Percentiles rank a stretch among this genome's conserved stretches.
These are phyloP conservation scores for Helicoverpa zea DNA, from an alignment of 1,140 invertebrate species.

Conservation along the genomic window DNA sequence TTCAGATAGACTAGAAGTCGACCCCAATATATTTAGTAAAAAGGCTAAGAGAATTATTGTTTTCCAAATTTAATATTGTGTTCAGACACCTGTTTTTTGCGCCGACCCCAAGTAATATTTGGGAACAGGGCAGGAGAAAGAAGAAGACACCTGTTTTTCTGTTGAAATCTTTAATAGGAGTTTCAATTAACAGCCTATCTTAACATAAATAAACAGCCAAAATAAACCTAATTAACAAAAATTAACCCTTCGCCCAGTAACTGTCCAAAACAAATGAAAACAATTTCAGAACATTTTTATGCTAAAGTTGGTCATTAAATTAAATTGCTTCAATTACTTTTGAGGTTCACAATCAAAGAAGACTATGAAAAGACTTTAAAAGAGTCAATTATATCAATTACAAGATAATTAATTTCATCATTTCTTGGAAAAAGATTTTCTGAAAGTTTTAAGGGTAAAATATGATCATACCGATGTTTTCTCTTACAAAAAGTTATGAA, in stretches of 20 bases:
- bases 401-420: background rate
- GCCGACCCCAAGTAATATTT: no score
- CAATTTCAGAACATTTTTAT: slow-evolving; percentile 8
- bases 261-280: slow-evolving; percentile 24
- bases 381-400: slow-evolving; percentile 5
- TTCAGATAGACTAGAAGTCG: no score
- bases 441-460: background rate
- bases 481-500: no score
- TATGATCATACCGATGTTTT: background rate
- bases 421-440: background rate
- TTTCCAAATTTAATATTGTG: no score
- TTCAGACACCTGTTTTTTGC: background rate
- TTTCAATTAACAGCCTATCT: background rate
- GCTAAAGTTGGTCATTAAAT: slow-evolving; percentile 31
- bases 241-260: slow-evolving; percentile 23
- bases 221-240: slow-evolving; percentile 22
- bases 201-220: background rate
- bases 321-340: slow-evolving; percentile 32
- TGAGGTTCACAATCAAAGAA: slow-evolving; percentile 20
- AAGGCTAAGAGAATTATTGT: no score
- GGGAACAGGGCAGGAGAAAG: no score
- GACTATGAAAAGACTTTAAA: background rate
- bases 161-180: background rate
- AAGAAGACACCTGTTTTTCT: background rate
- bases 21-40: no score